Evolutionary conservation across 2,888 invertebrate genomes (phyloP).

Genomic region (Nephrotoma flavescens): DNA sequence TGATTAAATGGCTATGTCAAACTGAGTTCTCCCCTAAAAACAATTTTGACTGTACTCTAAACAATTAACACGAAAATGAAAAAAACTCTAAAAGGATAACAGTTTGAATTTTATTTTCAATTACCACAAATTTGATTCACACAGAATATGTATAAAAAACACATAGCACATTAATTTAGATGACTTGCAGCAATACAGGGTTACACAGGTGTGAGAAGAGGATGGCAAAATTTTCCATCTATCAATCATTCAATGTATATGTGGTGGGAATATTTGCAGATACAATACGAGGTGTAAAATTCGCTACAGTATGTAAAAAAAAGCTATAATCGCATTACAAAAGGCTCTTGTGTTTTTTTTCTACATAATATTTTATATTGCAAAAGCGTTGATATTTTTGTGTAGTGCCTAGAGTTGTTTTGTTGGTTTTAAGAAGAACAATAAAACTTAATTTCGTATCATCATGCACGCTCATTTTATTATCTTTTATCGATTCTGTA

Average conservation of each 20-base stretch:
- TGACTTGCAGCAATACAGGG: neutral
- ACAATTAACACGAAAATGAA: neutral
- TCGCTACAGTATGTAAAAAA: neutral
- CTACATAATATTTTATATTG: neutral
- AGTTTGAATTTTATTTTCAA: neutral
- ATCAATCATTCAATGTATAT: neutral
- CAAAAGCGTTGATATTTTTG: neutral
- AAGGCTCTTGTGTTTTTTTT: neutral
- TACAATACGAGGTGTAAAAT: neutral
- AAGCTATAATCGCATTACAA: neutral
- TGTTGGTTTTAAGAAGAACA: neutral
- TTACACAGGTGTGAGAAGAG: neutral
- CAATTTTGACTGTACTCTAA: neutral
- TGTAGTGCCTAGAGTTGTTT: neutral
- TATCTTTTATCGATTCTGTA: neutral
- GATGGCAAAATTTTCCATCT: neutral
- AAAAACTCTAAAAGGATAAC: neutral
- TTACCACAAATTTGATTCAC: neutral
- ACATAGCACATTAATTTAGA: neutral
- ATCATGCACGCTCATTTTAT: neutral
- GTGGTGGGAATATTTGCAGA: neutral
- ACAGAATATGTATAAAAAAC: neutral
- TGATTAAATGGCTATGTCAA: no score
- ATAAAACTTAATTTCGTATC: neutral
- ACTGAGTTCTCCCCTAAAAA: neutral